Base-by-base conservation (phyloP, 2,888 invertebrate genomes). In the Panzeria rudis region DNA sequence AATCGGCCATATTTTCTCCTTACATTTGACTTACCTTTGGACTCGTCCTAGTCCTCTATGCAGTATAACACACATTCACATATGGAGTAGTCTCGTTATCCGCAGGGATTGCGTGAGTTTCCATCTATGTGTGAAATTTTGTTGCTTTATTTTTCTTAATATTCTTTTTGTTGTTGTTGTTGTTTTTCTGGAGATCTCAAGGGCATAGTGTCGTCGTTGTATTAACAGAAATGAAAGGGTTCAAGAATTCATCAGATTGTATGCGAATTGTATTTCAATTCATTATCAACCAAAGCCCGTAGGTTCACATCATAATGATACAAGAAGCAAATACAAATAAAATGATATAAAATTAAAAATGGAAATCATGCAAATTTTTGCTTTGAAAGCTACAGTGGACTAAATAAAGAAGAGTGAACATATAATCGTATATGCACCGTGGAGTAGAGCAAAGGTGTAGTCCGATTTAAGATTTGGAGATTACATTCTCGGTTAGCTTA, bases 121-220 rank as follows among this genome's bases (percentile, higher is more conserved):
- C 64, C 35, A 52, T 17, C 8, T 38, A 59, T 56, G 68, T 59
- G 54, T 76, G 71, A 64, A 44, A 52, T 72, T 73, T 72, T 72
- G 20, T 75, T 52, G 75, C 56, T 73, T 44, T 52, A 54, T 76
- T 44, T 73, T 47, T 52, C 38, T 29, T 41, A 29, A 50, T 44
- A 25, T 50, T 50, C 9, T 9, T 13, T 69, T 79, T 62, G 61
- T 11, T 7, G 1, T 38, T 38, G 1, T 38, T 38, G 29, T 52
- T 71, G 9, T 78, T 68, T 47, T 56, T 62, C 66, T 64, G 62
- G 77, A 81, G 84, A 86, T 87, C 88, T 87, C 88, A 85, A 84
- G 85, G 86, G 87, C 86, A 86, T 82, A 84, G 71, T 87, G 86
- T 83, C 72, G 86, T 84, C 77, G 80, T 59, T 69, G 32, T 69